Conservation (phyloP, 1,140 invertebrate genomes). For the Pemphigus obesinymphae region DNA sequence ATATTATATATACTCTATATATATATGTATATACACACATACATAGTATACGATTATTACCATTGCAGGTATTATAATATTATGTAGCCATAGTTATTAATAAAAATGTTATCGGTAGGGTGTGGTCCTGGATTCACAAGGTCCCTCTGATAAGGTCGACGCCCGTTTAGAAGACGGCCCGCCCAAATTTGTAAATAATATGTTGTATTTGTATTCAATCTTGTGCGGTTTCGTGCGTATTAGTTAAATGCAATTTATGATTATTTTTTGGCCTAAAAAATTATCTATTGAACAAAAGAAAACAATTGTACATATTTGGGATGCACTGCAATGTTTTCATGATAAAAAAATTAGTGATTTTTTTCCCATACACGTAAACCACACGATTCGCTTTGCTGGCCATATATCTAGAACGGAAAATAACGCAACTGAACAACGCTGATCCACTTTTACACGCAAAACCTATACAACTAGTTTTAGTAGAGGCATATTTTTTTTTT, state of each 20-base stretch:
- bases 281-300: background rate
- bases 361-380: constrained; percentile 9
- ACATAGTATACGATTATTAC: no score
- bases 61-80: no score
- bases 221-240: no score
- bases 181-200: constrained; percentile 4
- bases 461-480: constrained; percentile 21
- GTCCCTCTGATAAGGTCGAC: constrained; percentile 31
- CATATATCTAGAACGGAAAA: constrained; percentile 13
- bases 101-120: constrained; percentile 35
- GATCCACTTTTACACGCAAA: constrained; percentile 19
- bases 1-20: no score
- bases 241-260: background rate
- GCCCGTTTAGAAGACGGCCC: constrained; percentile 30
- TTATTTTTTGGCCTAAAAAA: background rate
- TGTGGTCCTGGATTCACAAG: constrained; percentile 35
- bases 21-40: no score
- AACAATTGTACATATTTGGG: background rate
- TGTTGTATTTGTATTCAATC: no score
- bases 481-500: background rate
- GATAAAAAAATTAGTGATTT: background rate
- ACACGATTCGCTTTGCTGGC: constrained; percentile 13
- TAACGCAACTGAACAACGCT: background rate
- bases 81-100: background rate
- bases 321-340: background rate